A percentile compares a stretch with the other conserved stretches of the same genome.
Evolutionary conservation across 2,888 invertebrate genomes (phyloP).

Genomic region (Dysmachus trigonus): DNA sequence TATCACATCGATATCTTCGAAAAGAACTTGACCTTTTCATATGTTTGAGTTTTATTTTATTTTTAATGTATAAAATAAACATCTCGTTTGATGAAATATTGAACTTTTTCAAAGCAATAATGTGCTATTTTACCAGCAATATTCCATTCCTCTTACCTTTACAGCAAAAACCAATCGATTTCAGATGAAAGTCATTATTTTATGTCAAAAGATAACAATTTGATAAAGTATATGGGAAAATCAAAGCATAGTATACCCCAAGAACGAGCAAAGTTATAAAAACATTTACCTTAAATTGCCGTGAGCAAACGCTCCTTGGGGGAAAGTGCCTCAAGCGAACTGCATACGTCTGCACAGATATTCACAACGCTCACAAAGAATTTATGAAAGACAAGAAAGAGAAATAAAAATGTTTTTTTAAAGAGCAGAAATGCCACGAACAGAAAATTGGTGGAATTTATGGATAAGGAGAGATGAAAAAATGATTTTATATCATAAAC

Average conservation of each 20-base stretch:
- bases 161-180: not conserved
- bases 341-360: not conserved
- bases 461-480: not conserved
- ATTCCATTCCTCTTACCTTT: not conserved
- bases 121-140: not conserved
- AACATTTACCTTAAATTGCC: not conserved
- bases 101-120: not conserved
- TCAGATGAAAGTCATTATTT: not conserved
- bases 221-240: not conserved
- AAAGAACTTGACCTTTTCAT: not conserved
- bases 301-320: not conserved
- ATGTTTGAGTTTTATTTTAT: not conserved
- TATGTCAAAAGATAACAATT: not conserved
- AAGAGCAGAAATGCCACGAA: not conserved
- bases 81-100: not conserved
- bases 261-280: not conserved
- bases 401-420: not conserved
- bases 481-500: not conserved
- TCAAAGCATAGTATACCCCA: not conserved
- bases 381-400: not conserved
- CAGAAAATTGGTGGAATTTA: not conserved
- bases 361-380: not conserved
- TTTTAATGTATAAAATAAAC: not conserved
- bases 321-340: not conserved
- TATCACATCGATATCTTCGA: not conserved